Base-by-base conservation (phyloP, 2,888 invertebrate genomes). In the Elmis aenea region DNA sequence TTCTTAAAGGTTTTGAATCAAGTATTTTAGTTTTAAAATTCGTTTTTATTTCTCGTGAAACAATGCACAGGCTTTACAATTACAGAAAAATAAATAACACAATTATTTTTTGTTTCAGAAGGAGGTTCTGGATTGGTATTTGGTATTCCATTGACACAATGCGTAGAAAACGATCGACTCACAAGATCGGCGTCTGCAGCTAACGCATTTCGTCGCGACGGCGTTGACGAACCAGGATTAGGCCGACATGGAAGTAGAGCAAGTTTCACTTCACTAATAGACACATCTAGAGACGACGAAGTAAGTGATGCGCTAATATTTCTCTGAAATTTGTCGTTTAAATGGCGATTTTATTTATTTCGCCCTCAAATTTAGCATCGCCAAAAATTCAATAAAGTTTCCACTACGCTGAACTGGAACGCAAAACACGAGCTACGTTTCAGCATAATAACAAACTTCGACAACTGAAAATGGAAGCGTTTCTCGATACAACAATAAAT, bases 101-200 rank as follows among this genome's bases (percentile, higher is more conserved):
- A n/a, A n/a, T n/a, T n/a, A 18, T 18, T 18, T 18, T 8, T 26
- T 26, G 11, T 26, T 26, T 26, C 26, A 26, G 26, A 26, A 9
- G 13, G 26, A 12, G n/a, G n/a, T n/a, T n/a, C n/a, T n/a, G n/a
- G 11, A 36, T 72, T 84, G 51, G 85, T 90, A 35, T 94, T 94
- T 59, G 92, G 92, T 5, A 81, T 91, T 48, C 82, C 91, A 1
- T 69, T 94, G 49, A 74, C 81, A 32, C 86, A 86, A 60, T 92
- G 92, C 62, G 78, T 93, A 52, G 83, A 85, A 59, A 85, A 88
- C 52, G 92, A 92, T 67, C 67, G 75, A 39, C 57, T 77, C 36
- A 64, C 72, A 13, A 68, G 75, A 49, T 66, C 68, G 20, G 67
- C 70, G 3, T 50, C 51, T 13, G 55, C 55, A 21, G 58, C 55